phyloP scores from a whole-genome alignment of 2,888 invertebrate genomes.

The Sarcophaga subvicina region DNA sequence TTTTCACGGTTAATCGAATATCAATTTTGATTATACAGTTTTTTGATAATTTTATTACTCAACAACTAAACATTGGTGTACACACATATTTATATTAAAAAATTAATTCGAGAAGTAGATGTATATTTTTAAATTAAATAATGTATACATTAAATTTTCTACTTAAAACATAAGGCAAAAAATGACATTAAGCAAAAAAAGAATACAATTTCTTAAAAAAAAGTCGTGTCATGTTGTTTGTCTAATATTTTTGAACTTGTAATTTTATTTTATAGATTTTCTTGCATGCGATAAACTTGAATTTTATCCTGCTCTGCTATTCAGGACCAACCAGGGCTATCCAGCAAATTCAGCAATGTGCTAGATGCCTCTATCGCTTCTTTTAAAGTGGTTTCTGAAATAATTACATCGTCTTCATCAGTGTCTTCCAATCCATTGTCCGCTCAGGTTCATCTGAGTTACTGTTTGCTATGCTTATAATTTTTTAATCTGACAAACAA shows the following conservation, averaged over 20 bases:
- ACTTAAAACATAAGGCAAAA: background rate
- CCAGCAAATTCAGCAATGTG: background rate
- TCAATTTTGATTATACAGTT: background rate
- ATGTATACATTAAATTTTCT: background rate
- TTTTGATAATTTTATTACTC: background rate
- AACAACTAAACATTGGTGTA: background rate
- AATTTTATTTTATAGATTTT: background rate
- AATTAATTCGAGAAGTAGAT: no score
- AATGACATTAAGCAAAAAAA: background rate
- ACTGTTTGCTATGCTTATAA: no score
- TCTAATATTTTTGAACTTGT: background rate
- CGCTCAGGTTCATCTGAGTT: no score
- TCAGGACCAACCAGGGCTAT: background rate
- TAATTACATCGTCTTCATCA: slow-evolving; percentile 1
- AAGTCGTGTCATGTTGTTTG: background rate
- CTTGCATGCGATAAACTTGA: background rate
- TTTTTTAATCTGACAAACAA: no score
- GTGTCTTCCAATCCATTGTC: background rate
- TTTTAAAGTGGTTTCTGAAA: slow-evolving; percentile 1
- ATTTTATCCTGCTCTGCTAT: background rate
- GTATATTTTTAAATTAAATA: no score
- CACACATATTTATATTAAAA: background rate
- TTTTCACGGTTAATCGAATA: no score
- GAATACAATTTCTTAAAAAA: background rate
- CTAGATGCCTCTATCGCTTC: slow-evolving; percentile 1